Evolutionary conservation across 2,113 vertebrate genomes (phyloP).

Genomic region (Chelonoidis abingdonii): DNA sequence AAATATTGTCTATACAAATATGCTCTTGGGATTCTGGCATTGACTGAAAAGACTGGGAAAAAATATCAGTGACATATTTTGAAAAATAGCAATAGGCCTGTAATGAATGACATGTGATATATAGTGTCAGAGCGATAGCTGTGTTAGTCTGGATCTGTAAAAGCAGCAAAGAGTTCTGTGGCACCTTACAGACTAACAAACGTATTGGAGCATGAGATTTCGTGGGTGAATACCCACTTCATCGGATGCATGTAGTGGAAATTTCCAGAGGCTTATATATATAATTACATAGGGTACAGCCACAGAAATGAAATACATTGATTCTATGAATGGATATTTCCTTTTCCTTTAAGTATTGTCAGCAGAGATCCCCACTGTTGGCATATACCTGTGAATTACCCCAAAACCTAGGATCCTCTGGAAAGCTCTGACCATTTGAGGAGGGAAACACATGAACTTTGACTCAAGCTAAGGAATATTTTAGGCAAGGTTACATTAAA

Average conservation of each 20-base stretch:
- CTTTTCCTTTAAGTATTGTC: not conserved
- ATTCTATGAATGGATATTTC: not conserved
- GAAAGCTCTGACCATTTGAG: not conserved
- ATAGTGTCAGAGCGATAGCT: no score
- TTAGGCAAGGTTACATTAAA: not conserved
- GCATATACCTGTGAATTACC: not conserved
- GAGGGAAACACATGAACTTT: not conserved
- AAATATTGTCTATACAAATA: slow-evolving; percentile 5
- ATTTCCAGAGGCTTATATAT: not conserved
- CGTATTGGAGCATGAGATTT: no score
- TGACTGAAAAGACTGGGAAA: not conserved
- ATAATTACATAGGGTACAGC: not conserved
- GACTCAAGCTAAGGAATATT: not conserved
- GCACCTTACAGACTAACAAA: no score
- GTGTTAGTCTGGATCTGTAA: no score
- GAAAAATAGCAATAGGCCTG: not conserved
- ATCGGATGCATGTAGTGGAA: no score
- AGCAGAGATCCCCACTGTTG: not conserved
- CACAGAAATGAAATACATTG: not conserved
- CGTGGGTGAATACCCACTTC: no score
- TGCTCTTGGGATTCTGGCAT: not conserved
- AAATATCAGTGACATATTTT: not conserved
- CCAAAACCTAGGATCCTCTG: not conserved
- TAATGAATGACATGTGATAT: not conserved
- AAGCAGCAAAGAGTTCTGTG: no score